Percentiles rank a stretch among this genome's conserved stretches.
These are phyloP conservation scores for Xylocampa areola DNA, from an alignment of 2,888 invertebrate species.

Conservation along the genomic window DNA sequence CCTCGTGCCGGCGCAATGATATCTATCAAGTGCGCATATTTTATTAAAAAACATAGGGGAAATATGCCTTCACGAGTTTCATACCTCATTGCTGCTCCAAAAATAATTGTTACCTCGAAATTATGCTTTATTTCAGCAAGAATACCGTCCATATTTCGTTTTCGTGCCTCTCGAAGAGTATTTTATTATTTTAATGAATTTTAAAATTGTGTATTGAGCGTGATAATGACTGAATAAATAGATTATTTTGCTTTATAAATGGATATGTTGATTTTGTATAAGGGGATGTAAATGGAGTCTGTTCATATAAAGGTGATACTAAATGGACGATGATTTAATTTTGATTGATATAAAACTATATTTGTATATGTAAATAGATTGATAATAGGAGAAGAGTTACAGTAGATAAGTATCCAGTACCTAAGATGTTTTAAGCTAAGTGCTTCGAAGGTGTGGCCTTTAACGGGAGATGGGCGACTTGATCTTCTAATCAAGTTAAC, in stretches of 20 bases:
- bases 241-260: constrained; percentile 38
- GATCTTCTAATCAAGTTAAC: no score
- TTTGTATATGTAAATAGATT: no score
- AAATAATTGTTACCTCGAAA: constrained; percentile 3
- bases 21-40: constrained; percentile 82
- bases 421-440: no score
- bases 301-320: neutral
- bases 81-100: constrained; percentile 35
- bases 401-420: no score
- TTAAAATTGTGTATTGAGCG: constrained; percentile 59
- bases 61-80: constrained; percentile 57
- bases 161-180: constrained; percentile 12
- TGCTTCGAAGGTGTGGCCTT: no score
- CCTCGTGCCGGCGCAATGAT: constrained; percentile 77
- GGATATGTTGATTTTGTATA: constrained; percentile 58
- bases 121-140: constrained; percentile 6
- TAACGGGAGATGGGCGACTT: no score
- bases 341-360: no score
- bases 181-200: constrained; percentile 72
- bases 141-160: constrained; percentile 3
- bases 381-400: no score
- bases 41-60: constrained; percentile 85
- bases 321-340: neutral
- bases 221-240: constrained; percentile 65
- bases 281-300: constrained; percentile 11